Percentiles rank a stretch among this genome's conserved stretches.
phyloP scores from a whole-genome alignment of 2,797 vertebrate genomes.

The Dicrostonyx torquatus region DNA sequence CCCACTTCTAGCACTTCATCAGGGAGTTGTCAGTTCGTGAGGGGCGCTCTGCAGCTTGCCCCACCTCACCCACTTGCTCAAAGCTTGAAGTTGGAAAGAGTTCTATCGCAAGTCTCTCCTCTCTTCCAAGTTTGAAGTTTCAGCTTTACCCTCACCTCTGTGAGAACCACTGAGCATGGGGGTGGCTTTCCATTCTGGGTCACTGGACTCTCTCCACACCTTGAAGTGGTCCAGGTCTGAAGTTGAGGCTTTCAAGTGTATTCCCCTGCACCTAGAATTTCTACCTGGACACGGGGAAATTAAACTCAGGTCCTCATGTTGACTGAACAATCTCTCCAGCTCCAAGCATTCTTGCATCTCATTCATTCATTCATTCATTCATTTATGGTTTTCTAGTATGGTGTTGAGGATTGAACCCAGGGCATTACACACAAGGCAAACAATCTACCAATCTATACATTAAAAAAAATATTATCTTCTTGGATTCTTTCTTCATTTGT shows the following conservation, averaged over 20 bases:
- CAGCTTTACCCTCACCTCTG: neutral
- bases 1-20: neutral
- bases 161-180: neutral
- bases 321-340: neutral
- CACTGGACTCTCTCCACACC: rapidly evolving
- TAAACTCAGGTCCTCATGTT: neutral
- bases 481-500: neutral
- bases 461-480: neutral
- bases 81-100: neutral
- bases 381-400: neutral
- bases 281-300: neutral
- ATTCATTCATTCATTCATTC: neutral
- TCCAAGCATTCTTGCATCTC: neutral
- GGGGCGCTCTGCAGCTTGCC: neutral
- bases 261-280: too few relatives aligned
- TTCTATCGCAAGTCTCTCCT: neutral
- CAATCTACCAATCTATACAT: neutral
- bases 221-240: neutral
- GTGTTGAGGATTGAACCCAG: neutral
- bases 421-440: neutral
- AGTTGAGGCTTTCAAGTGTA: neutral
- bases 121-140: neutral
- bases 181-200: neutral
- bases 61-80: neutral
- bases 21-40: neutral